These are phyloP conservation scores for Camelus dromedarius DNA, from an alignment of 2,113 vertebrate species.

Conservation along the genomic window DNA sequence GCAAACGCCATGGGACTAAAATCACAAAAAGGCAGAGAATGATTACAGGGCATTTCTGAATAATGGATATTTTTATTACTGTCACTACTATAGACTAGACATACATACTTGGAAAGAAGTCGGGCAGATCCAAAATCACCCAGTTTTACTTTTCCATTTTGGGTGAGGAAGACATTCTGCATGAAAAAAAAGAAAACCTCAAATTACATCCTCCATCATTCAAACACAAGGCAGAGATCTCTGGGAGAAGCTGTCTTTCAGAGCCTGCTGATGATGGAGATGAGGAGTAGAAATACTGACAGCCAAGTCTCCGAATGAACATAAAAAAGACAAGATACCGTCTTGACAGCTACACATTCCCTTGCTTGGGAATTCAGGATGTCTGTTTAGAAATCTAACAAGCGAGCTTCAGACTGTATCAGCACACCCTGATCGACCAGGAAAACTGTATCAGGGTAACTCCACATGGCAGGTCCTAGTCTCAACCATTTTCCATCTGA, in stretches of 20 bases:
- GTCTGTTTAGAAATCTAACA: neutral
- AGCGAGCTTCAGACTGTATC: neutral
- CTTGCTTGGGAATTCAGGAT: neutral
- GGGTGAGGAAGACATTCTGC: conserved; percentile 96
- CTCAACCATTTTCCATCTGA: neutral
- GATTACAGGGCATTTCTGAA: neutral
- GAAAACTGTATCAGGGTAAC: neutral
- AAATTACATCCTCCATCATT: neutral
- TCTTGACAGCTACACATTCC: neutral
- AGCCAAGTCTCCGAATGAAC: neutral
- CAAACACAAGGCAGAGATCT: neutral
- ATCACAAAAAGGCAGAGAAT: conserved; percentile 57
- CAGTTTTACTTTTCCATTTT: conserved; percentile 91
- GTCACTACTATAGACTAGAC: neutral
- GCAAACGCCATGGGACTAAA: conserved; percentile 92
- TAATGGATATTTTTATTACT: neutral
- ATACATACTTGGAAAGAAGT: conserved; percentile 92
- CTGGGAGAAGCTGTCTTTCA: neutral
- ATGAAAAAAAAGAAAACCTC: conserved; percentile 66
- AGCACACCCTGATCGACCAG: rapidly evolving
- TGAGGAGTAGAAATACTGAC: neutral
- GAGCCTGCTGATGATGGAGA: neutral
- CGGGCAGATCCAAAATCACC: conserved; percentile 97
- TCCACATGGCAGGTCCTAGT: neutral
- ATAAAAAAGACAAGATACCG: neutral